Evolutionary conservation across 1,140 invertebrate genomes (phyloP), one percentile per base, ranked within the genome.

Genomic region (Drosophila sechellia): DNA sequence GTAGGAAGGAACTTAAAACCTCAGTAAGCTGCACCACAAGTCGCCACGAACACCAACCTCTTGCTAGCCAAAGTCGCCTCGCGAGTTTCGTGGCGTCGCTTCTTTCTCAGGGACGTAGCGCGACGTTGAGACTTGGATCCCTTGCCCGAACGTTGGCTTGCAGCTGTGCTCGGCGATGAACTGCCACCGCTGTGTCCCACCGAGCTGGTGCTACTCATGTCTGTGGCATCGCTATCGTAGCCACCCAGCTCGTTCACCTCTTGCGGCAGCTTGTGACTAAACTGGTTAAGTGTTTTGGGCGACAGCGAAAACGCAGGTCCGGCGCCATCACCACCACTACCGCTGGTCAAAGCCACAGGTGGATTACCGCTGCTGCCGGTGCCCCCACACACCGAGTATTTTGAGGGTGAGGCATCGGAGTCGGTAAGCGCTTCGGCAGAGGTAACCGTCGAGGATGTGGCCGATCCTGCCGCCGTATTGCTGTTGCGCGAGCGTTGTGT

Each of bases 401-500:
- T 92, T 0, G 90, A 92, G 11, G 90, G 90, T 31, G 90, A 92
- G 27, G 90, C 90, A 57, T 90, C 87, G 5, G 80, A 77, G 48
- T 85, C 78, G 15, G 78, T 81, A 0, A 87, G 71, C 5, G 90
- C 85, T 56, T 92, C 89, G 1, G 90, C 91, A 4, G 91, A 92
- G 8, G 91, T 92, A 25, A 92, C 80, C 13, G 91, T 92, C n/a
- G 91, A 85, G 12, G 90, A 90, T 53, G 90, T 92, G 31, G 90
- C 77, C 61, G 90, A 83, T 11, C 80, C 74, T 43, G 86, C 76
- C 68, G 90, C 66, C 61, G 89, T 73, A 15, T 85, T 85, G 17
- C 37, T 79, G 40, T 34, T 89, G 49, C 83, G 86, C 75, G 94
- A 93, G 69, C 95, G 93, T 83, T 94, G 93, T 92, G 96, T 95